Conservation (phyloP, 2,113 vertebrate genomes). For the Microtus montanus region DNA sequence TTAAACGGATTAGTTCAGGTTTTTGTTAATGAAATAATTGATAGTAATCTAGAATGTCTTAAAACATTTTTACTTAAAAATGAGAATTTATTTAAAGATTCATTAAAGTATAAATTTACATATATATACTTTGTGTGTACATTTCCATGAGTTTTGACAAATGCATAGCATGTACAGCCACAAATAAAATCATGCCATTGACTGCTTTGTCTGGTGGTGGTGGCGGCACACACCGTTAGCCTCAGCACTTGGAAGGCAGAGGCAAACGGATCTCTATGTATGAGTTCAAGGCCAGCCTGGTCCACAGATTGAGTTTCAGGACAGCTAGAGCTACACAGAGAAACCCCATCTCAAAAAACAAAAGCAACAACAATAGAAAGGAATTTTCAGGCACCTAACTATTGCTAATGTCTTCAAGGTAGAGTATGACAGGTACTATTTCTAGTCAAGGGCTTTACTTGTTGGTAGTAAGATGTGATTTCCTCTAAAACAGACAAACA, state of each 20-base stretch:
- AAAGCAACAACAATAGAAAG: not conserved
- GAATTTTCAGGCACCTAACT: slow-evolving; percentile 61
- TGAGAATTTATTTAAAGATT: not conserved
- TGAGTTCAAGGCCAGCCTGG: not conserved
- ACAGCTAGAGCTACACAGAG: not conserved
- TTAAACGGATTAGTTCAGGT: slow-evolving; percentile 50
- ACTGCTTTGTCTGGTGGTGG: not conserved
- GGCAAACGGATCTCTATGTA: not conserved
- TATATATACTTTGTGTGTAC: not conserved
- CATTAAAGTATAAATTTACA: slow-evolving; percentile 43
- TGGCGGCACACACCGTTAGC: not conserved
- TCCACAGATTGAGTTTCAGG: not conserved
- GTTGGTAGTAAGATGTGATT: slow-evolving; percentile 77
- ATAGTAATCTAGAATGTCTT: slow-evolving; percentile 55
- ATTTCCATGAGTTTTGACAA: not conserved
- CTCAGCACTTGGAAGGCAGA: not conserved
- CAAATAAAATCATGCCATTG: not conserved
- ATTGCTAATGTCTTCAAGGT: slow-evolving; percentile 69
- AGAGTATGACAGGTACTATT: slow-evolving; percentile 73
- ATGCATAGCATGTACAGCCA: not conserved
- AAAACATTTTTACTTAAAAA: slow-evolving; percentile 69
- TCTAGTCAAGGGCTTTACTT: slow-evolving; percentile 82
- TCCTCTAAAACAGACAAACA: slow-evolving; percentile 77
- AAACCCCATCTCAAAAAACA: not conserved
- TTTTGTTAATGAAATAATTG: slow-evolving; percentile 61